phyloP scores from a whole-genome alignment of 92 coral and sea anemone genomes.

The Porites divaricata region DNA sequence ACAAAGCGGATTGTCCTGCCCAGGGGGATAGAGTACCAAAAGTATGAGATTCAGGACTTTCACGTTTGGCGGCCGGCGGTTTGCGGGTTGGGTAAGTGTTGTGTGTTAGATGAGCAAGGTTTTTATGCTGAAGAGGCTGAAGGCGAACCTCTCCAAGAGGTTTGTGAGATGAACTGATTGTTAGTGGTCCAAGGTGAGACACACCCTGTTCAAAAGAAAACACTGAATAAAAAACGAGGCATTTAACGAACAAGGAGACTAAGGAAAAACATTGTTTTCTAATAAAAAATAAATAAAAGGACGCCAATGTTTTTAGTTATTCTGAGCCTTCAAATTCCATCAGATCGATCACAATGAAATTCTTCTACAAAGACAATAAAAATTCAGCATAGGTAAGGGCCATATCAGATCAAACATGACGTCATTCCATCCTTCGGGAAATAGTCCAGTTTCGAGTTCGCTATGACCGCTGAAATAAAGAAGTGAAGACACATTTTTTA shows the following conservation, averaged over 20 bases:
- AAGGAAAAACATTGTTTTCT: not conserved
- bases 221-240: not conserved
- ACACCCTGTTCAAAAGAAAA: conserved; percentile 54
- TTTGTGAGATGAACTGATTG: conserved; percentile 61
- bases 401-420: too few relatives aligned
- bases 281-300: too few relatives aligned
- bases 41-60: conserved; percentile 66
- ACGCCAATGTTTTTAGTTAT: too few relatives aligned
- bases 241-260: not conserved
- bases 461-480: too few relatives aligned
- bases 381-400: too few relatives aligned
- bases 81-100: conserved; percentile 66
- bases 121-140: conserved; percentile 86
- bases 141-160: conserved; percentile 85
- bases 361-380: too few relatives aligned
- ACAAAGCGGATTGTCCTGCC: conserved; percentile 59
- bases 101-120: conserved; percentile 68
- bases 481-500: too few relatives aligned
- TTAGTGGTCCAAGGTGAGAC: conserved; percentile 63
- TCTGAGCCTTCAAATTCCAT: too few relatives aligned
- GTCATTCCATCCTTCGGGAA: too few relatives aligned
- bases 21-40: conserved; percentile 67
- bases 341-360: too few relatives aligned
- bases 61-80: conserved; percentile 67
- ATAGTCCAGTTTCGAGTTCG: too few relatives aligned